phyloP scores from a whole-genome alignment of 1,140 invertebrate species.

The Parasteatoda tepidariorum region DNA sequence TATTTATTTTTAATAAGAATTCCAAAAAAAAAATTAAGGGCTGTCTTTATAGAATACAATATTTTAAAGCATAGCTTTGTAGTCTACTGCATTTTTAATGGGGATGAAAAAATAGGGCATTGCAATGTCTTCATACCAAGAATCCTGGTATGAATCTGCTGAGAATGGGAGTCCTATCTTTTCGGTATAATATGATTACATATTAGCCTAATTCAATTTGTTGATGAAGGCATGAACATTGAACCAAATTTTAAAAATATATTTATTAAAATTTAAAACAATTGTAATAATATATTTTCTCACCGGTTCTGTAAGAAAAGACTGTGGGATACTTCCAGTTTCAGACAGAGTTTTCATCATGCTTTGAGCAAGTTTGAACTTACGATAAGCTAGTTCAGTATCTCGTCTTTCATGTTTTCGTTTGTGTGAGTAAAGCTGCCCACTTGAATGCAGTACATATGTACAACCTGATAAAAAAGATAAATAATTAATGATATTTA shows the following conservation, averaged over 20 bases:
- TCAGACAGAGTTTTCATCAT: conserved; percentile 66
- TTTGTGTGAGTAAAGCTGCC: conserved; percentile 97
- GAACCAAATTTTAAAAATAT: background rate
- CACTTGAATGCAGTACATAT: conserved; percentile 95
- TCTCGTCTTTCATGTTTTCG: conserved; percentile 95
- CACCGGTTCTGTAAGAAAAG: conserved; percentile 52
- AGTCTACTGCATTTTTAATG: too few species aligned
- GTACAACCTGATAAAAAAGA: conserved; percentile 77
- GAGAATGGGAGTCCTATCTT: too few species aligned
- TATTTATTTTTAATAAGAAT: too few species aligned
- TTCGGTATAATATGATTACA: too few species aligned
- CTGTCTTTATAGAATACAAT: too few species aligned
- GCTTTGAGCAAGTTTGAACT: conserved; percentile 77
- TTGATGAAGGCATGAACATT: too few species aligned
- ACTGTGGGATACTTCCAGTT: conserved; percentile 32
- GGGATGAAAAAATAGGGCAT: too few species aligned
- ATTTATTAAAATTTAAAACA: background rate
- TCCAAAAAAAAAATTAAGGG: too few species aligned
- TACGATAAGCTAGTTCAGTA: conserved; percentile 84
- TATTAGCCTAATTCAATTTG: too few species aligned
- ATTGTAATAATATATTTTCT: conserved; percentile 8
- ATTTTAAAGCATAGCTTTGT: too few species aligned
- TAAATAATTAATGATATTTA: conserved; percentile 3
- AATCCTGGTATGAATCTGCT: too few species aligned
- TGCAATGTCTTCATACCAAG: too few species aligned